A percentile compares a stretch with the other conserved stretches of the same genome.
Evolutionary conservation across 2,113 vertebrate species (phyloP).

Genomic region (Panurus biarmicus): DNA sequence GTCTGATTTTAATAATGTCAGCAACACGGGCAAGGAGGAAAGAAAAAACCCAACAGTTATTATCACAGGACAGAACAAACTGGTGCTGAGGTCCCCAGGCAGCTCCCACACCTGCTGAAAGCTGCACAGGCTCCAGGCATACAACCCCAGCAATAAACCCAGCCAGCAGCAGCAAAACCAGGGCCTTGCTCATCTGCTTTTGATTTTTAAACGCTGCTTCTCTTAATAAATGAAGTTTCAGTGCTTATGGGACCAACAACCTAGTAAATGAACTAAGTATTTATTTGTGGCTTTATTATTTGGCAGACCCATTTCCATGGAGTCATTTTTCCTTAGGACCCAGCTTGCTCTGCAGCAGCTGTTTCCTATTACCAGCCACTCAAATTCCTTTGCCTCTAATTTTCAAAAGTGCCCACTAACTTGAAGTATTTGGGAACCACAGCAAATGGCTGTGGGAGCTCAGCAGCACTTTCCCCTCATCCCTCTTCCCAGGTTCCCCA

Average conservation of each 20-base stretch:
- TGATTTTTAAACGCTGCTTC: neutral
- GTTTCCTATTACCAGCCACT: neutral
- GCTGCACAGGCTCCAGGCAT: neutral
- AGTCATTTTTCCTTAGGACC: neutral
- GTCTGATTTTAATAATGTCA: neutral
- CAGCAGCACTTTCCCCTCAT: neutral
- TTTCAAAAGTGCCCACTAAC: neutral
- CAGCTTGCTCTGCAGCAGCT: slow-evolving; percentile 8
- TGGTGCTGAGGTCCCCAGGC: neutral
- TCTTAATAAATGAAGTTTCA: slow-evolving; percentile 27
- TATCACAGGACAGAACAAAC: neutral
- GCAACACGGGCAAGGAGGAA: neutral
- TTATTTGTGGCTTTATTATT: slow-evolving; percentile 48
- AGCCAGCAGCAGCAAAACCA: neutral
- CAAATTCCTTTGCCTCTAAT: neutral
- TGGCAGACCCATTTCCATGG: neutral
- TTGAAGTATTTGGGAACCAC: neutral
- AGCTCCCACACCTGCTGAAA: neutral
- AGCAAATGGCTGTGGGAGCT: neutral
- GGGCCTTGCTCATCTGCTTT: neutral
- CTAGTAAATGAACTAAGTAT: slow-evolving; percentile 38
- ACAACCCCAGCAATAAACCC: neutral
- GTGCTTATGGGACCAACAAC: slow-evolving; percentile 19
- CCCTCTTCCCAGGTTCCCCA: neutral
- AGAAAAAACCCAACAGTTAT: neutral